Evolutionary conservation across 2,113 vertebrate species (phyloP).

Genomic region (Pagrus major): DNA sequence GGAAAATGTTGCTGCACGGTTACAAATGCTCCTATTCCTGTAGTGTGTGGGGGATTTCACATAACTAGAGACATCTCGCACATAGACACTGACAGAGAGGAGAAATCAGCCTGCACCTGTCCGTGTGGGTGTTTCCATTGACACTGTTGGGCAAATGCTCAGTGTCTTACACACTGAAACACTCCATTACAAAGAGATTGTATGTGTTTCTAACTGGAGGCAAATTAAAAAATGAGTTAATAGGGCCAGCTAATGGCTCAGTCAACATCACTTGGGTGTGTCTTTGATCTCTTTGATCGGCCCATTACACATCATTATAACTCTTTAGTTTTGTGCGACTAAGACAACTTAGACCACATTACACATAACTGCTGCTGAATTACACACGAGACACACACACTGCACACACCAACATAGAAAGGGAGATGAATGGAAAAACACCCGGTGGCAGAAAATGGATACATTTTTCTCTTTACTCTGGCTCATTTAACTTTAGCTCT

Average conservation of each 20-base stretch:
- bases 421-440: slow-evolving; percentile 11
- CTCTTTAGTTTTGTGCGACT: slow-evolving; percentile 30
- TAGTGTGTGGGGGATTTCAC: slow-evolving; percentile 12
- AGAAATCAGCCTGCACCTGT: slow-evolving; percentile 6
- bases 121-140: slow-evolving; percentile 23
- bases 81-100: slow-evolving; percentile 1
- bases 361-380: slow-evolving; percentile 11
- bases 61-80: slow-evolving; percentile 17
- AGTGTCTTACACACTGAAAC: background rate
- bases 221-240: slow-evolving; percentile 37
- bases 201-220: slow-evolving; percentile 20
- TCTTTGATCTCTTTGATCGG: slow-evolving; percentile 47
- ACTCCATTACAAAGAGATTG: background rate
- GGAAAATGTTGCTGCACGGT: slow-evolving; percentile 9
- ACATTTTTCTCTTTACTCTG: slow-evolving; percentile 1
- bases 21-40: slow-evolving; percentile 19
- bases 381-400: background rate
- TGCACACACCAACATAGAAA: background rate
- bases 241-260: slow-evolving; percentile 20
- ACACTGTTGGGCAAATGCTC: background rate
- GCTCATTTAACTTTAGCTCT: slow-evolving; percentile 26
- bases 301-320: slow-evolving; percentile 48
- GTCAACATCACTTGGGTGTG: slow-evolving; percentile 38
- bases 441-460: background rate
- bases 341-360: slow-evolving; percentile 20